Evolutionary conservation across 2,888 invertebrate species (phyloP), one percentile per base, ranked within the genome.

Genomic region (Cephus runcator): DNA sequence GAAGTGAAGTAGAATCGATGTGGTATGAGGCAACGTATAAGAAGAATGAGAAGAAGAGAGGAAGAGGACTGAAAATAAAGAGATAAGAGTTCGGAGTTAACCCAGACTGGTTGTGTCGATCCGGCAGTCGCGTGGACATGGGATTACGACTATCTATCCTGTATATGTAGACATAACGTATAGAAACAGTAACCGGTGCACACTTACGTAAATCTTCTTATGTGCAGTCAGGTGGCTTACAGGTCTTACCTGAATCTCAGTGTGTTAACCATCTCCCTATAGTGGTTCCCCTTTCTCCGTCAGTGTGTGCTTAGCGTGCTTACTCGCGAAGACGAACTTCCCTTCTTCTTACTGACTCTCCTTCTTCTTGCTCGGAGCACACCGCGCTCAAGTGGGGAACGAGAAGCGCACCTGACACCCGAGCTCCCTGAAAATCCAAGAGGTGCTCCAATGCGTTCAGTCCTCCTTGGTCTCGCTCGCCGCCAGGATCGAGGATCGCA

Each of bases 361-460:
- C 73, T 69, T 76, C 75, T 73, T 76, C 78, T 76, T 79, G 79
- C 77, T 76, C 69, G 73, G 35, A 15, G 35, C 75, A 69, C 75
- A 74, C 12, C 69, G 75, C 75, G 31, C 69, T 75, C 69, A 78
- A 33, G 78, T 74, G 73, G 79, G 77, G 79, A 78, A 73, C 75
- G 76, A 75, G 80, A 79, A 69, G 79, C 81, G 87, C 85, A 85
- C 85, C 86, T 85, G 85, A 84, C 81, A 83, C 84, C 80, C 82
- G 79, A 82, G 82, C 83, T 83, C 81, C 83, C 79, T 85, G 86
- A 86, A 85, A 84, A 86, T 86, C 84, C 85, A 80, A 81, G 83
- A 82, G 79, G 82, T 82, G 83, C 82, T 82, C 83, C 83, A 68
- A 34, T 31, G 68, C 77, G 69, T 30, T 40, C 77, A 84, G 83